Evolutionary conservation across 64 coral and sea anemone genomes (phyloP), one percentile per base, ranked within the genome.

Genomic region (Dendrophyllia cribrosa): DNA sequence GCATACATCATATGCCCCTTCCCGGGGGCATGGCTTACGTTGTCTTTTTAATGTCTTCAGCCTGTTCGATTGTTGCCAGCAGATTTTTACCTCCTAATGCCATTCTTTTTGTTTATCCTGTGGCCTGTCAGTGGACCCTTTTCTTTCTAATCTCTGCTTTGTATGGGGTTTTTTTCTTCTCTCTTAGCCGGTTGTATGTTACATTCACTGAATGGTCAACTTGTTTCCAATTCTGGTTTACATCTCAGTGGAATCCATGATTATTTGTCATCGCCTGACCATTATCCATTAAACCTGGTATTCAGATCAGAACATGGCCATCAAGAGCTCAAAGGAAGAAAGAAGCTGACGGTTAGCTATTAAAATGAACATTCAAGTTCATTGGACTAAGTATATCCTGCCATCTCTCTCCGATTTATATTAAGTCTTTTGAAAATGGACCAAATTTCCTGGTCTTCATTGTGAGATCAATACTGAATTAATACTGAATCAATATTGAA

Each of bases 181-280:
- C 64, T 51, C 51, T 21, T 9, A 96, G 95, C 51, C 48, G 95
- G 95, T 7, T 74, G 89, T 74, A 53, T 93, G 12, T 61, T 96
- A 46, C 86, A 93, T 73, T 89, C 74, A 6, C 76, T 93, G 4
- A 93, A 96, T 96, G 91, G 66, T 19, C 72, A 93, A 19, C 91
- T 44, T 19, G 43, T 55, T 62, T 43, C 70, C 85, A 92, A 51
- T 4, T 58, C 24, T 25, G 64, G 48, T 73, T 46, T 88, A 24
- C 70, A 77, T 58, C 85, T 93, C n/a, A 61, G 25, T 46, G 78
- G 58, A 59, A 62, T 61, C 7, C 7, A 61, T 22, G 78, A 81
- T 3, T 81, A 81, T 19, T 17, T 81, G 78, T 81, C 78, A 7
- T 62, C 11, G 1, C 14, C 75, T 13, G 79, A 92, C 25, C 81